Conservation (phyloP, 2,113 vertebrate species). For the Proteles cristata region DNA sequence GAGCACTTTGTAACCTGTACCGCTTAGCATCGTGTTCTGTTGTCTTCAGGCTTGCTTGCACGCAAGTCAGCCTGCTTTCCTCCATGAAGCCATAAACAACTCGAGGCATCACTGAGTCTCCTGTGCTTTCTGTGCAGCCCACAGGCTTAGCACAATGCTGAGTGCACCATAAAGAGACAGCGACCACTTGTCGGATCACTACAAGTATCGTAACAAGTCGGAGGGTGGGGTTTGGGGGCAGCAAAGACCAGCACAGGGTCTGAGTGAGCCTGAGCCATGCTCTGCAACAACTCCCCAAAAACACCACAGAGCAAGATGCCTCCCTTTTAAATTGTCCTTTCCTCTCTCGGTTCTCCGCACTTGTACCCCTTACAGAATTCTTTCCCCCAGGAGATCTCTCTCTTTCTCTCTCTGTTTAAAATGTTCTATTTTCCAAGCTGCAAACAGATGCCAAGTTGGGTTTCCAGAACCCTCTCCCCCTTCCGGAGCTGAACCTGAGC, state of each 20-base stretch:
- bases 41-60: neutral
- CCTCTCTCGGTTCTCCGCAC: neutral
- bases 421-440: neutral
- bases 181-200: neutral
- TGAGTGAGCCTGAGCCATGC: neutral
- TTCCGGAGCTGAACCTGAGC: neutral
- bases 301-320: fast-evolving
- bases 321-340: neutral
- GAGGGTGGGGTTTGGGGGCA: neutral
- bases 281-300: neutral
- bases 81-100: neutral
- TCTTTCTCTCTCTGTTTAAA: neutral
- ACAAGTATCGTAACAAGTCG: neutral
- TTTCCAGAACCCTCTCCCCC: neutral
- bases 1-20: neutral
- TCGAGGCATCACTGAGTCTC: too few relatives aligned
- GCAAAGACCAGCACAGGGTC: neutral
- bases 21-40: neutral
- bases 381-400: neutral
- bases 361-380: neutral
- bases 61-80: neutral
- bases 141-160: too few relatives aligned
- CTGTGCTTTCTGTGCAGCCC: neutral
- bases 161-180: neutral
- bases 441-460: neutral